Evolutionary conservation across 2,797 vertebrate genomes (phyloP).

Genomic region (Hippopotamyrus pictus): DNA sequence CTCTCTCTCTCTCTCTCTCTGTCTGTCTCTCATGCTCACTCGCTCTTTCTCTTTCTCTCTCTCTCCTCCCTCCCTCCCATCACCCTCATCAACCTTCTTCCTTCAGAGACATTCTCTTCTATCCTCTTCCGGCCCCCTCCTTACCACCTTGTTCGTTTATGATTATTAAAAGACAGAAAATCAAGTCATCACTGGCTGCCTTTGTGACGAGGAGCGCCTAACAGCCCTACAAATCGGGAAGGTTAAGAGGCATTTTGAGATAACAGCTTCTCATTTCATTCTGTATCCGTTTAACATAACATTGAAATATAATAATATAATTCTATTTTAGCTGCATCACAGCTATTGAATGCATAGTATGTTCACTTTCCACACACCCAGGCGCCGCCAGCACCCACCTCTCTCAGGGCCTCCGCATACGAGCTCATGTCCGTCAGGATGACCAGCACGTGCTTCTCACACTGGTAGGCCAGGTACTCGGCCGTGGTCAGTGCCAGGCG

Average conservation of each 20-base stretch:
- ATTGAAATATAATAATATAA: slow-evolving; percentile 1
- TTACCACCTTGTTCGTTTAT: not conserved
- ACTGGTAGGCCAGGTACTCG: slow-evolving; percentile 70
- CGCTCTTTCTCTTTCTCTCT: not conserved
- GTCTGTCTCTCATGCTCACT: not conserved
- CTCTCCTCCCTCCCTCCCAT: not conserved
- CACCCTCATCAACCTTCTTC: not conserved
- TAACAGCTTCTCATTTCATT: not conserved
- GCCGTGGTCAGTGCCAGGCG: slow-evolving; percentile 65
- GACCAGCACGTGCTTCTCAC: slow-evolving; percentile 69
- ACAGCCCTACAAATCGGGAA: not conserved
- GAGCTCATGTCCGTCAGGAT: slow-evolving; percentile 72
- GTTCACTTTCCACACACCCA: not conserved
- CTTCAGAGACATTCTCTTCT: not conserved
- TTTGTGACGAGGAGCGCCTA: slow-evolving; percentile 2
- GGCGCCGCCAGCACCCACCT: slow-evolving; percentile 41
- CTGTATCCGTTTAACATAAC: not conserved
- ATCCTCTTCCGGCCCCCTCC: not conserved
- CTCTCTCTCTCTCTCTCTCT: not conserved
- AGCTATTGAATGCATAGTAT: not conserved
- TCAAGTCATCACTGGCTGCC: slow-evolving; percentile 13
- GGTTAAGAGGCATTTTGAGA: slow-evolving; percentile 1
- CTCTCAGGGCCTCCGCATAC: slow-evolving; percentile 67
- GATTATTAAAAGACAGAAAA: slow-evolving; percentile 12
- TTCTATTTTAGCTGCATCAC: not conserved